Conservation (phyloP, 2,888 invertebrate genomes). For the Drosophila koepferae region DNA sequence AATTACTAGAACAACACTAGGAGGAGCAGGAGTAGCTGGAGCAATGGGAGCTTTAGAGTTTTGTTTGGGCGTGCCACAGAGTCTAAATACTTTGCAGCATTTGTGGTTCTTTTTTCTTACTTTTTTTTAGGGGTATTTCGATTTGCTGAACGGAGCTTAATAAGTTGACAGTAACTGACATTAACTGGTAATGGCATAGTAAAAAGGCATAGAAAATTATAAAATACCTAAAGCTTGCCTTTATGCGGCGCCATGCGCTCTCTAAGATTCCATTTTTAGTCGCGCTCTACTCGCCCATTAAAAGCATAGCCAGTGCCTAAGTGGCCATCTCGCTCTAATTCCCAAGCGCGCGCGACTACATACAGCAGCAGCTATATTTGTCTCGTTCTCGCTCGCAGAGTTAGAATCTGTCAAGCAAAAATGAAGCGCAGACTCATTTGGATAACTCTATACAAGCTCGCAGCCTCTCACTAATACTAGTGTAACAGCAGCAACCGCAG, state of each 20-base stretch:
- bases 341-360: rapidly evolving
- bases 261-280: background rate
- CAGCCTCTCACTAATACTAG: background rate
- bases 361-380: background rate
- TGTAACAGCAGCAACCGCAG: background rate
- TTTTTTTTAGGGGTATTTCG: background rate
- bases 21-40: background rate
- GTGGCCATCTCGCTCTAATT: background rate
- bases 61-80: slow-evolving; percentile 26
- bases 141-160: background rate
- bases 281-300: background rate
- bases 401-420: too few relatives aligned
- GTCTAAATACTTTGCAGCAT: slow-evolving; percentile 48
- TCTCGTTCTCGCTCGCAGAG: background rate
- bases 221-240: too few relatives aligned
- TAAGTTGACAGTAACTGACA: background rate
- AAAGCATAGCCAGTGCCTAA: background rate
- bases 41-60: background rate
- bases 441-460: background rate
- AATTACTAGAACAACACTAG: slow-evolving; percentile 50
- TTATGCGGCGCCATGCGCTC: background rate
- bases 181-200: too few relatives aligned
- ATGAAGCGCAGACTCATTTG: background rate
- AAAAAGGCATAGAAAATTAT: too few relatives aligned
- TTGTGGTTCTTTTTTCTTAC: slow-evolving; percentile 40